These are phyloP conservation scores for Epizoanthus stellaris DNA, from an alignment of 92 coral and sea anemone species.

Conservation along the genomic window DNA sequence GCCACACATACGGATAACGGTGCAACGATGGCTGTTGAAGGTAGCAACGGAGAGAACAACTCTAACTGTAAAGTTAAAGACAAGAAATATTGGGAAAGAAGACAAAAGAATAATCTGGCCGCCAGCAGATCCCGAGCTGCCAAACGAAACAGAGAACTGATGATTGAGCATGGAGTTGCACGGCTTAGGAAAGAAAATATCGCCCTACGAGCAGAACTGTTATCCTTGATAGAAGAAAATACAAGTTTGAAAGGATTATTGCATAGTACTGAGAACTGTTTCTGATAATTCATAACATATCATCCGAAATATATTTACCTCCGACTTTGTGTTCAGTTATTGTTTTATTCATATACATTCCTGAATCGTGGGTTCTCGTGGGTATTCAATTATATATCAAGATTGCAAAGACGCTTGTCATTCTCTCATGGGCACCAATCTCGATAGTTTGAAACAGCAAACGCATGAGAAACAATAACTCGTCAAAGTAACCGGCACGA, in stretches of 20 bases:
- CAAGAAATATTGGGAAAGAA: conserved; percentile 11
- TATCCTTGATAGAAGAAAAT: conserved; percentile 5
- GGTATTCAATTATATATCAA: no score
- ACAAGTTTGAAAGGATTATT: conserved; percentile 14
- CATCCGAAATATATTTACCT: no score
- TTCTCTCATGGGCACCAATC: no score
- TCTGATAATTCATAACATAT: background rate
- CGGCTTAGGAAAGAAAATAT: background rate
- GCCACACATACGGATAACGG: background rate
- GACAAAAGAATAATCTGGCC: conserved; percentile 21
- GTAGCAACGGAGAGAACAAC: no score
- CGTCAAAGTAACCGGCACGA: no score
- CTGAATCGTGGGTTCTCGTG: no score
- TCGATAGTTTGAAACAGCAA: no score
- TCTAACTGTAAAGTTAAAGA: background rate
- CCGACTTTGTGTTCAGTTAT: no score
- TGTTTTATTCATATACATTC: no score
- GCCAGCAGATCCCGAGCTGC: conserved; percentile 30
- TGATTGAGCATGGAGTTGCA: background rate
- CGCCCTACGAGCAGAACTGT: no score
- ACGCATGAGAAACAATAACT: no score
- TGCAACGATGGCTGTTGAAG: background rate
- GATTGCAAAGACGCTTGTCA: no score
- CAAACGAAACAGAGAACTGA: conserved; percentile 24
- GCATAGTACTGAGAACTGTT: background rate